Conservation (phyloP, 1,140 invertebrate genomes). For the Papilio aristodemus region DNA sequence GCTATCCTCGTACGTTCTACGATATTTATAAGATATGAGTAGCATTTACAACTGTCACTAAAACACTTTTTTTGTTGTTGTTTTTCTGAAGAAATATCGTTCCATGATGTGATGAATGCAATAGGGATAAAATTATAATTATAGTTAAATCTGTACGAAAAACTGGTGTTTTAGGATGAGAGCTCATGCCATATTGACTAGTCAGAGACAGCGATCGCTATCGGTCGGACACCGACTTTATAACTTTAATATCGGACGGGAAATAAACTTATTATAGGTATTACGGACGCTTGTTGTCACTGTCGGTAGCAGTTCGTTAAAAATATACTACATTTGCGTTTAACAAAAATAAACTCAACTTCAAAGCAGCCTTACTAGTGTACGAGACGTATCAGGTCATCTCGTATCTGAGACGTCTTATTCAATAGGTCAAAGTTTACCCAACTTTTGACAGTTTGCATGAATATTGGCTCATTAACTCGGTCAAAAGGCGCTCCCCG, state of each 20-base stretch:
- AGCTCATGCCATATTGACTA: no score
- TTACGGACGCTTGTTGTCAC: not conserved
- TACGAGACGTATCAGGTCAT: conserved; percentile 1
- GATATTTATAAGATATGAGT: not conserved
- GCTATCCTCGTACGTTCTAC: not conserved
- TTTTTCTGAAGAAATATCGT: no score
- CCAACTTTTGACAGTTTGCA: conserved; percentile 43
- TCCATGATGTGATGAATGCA: no score
- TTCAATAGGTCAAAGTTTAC: conserved; percentile 47
- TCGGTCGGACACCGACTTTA: no score
- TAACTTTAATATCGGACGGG: no score
- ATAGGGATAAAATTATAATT: no score
- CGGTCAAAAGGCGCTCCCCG: conserved; percentile 38
- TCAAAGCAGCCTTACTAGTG: conserved; percentile 3
- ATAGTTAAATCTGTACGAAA: no score
- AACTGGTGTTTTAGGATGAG: no score
- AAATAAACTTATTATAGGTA: no score
- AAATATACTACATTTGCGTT: not conserved
- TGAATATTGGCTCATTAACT: conserved; percentile 38
- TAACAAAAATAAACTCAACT: conserved; percentile 9
- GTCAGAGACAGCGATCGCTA: no score
- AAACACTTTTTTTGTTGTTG: no score
- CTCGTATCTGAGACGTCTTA: conserved; percentile 34
- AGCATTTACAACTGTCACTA: not conserved
- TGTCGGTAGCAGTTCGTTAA: not conserved